Conservation (phyloP, 1,140 invertebrate genomes). For the Zeugodacus cucurbitae region DNA sequence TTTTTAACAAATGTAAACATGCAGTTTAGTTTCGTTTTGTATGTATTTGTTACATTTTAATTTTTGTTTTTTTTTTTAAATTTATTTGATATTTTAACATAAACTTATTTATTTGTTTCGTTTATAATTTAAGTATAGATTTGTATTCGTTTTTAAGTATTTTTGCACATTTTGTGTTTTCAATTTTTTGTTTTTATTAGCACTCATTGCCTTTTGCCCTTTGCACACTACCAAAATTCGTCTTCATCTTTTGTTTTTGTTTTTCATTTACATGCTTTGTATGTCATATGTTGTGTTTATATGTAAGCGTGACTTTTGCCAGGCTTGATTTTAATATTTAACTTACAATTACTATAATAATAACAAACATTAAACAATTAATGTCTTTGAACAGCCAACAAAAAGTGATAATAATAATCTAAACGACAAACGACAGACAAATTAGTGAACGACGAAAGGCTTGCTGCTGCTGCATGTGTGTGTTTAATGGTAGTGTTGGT, state of each 20-base stretch:
- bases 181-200: background rate
- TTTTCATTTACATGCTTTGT: background rate
- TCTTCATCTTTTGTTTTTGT: no score
- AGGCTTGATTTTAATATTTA: constrained; percentile 12
- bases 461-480: background rate
- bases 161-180: background rate
- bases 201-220: background rate
- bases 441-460: background rate
- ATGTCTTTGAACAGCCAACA: constrained; percentile 2
- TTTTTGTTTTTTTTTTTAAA: background rate
- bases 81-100: background rate
- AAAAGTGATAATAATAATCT: background rate
- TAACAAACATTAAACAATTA: constrained; percentile 14
- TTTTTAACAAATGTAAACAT: background rate
- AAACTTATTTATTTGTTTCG: background rate
- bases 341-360: constrained; percentile 15
- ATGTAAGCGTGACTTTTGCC: background rate
- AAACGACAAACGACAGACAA: background rate
- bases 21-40: background rate
- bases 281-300: no score
- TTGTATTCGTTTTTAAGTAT: constrained; percentile 2
- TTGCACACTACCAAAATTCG: background rate
- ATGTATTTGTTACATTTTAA: background rate
- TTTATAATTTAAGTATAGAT: background rate
- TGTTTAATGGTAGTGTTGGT: background rate